Evolutionary conservation across 2,797 vertebrate species (phyloP).

Genomic region (Aselliscus stoliczkanus): DNA sequence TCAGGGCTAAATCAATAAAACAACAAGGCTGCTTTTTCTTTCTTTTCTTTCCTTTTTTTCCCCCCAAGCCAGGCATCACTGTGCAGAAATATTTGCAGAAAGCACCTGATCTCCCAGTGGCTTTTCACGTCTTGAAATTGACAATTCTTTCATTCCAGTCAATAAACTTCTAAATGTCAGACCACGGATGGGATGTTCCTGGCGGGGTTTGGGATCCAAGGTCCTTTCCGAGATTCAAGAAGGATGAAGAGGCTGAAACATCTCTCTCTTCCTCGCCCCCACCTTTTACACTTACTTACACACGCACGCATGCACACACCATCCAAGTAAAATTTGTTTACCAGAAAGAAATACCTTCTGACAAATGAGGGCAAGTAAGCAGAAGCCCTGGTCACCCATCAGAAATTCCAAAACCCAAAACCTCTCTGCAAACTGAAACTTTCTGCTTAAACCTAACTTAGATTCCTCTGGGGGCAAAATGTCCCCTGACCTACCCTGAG

Average conservation of each 20-base stretch:
- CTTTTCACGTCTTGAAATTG: constrained; percentile 1
- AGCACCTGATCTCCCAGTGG: neutral
- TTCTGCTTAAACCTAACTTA: neutral
- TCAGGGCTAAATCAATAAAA: constrained; percentile 61
- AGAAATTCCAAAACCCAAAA: neutral
- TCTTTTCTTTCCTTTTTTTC: neutral
- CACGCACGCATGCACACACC: neutral
- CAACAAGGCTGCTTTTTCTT: neutral
- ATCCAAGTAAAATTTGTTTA: neutral
- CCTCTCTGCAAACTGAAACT: neutral
- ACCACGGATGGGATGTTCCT: neutral
- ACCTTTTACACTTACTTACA: neutral
- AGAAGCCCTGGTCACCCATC: neutral
- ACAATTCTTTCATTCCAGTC: constrained; percentile 50
- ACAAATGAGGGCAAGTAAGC: neutral
- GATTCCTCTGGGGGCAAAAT: neutral
- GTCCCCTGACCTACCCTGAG: neutral
- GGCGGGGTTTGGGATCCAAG: neutral
- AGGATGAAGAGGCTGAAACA: neutral
- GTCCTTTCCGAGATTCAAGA: neutral
- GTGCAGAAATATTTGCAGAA: neutral
- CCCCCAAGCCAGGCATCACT: neutral
- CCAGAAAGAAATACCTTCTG: neutral
- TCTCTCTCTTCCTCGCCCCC: neutral
- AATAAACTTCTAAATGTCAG: constrained; percentile 60